These are phyloP conservation scores for Lathamus discolor DNA, from an alignment of 2,113 vertebrate species.

Conservation along the genomic window DNA sequence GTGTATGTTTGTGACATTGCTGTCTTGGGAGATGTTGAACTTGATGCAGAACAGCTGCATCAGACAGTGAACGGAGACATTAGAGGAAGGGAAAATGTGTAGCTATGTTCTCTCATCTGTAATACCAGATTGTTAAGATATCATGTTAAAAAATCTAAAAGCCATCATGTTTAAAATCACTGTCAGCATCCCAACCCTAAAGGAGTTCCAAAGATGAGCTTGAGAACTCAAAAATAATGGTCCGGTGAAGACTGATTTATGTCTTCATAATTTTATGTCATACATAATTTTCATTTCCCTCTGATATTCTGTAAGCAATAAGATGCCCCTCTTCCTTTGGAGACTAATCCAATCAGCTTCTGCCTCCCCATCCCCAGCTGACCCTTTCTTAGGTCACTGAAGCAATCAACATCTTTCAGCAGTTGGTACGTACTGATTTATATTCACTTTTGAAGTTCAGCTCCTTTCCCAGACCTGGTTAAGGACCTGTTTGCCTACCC, in stretches of 20 bases:
- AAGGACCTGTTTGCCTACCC: not conserved
- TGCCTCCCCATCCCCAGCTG: not conserved
- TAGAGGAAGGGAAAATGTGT: not conserved
- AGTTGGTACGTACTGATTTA: not conserved
- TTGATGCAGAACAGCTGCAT: not conserved
- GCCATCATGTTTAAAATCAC: not conserved
- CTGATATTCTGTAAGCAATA: not conserved
- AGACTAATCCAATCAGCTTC: not conserved
- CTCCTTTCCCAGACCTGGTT: not conserved
- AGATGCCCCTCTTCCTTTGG: not conserved
- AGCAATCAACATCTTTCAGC: not conserved
- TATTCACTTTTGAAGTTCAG: not conserved
- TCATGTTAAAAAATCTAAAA: not conserved
- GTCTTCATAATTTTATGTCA: not conserved
- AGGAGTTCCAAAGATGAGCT: not conserved
- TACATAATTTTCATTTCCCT: not conserved
- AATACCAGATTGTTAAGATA: not conserved
- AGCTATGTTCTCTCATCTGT: not conserved
- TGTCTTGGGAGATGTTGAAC: not conserved
- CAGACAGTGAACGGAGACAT: not conserved
- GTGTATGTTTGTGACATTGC: rapidly evolving
- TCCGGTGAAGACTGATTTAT: not conserved
- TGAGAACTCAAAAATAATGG: not conserved
- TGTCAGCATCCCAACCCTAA: not conserved
- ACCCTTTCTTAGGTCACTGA: not conserved